A percentile compares a stretch with the other conserved stretches of the same genome.
phyloP scores from a whole-genome alignment of 2,797 vertebrate genomes.

The Gambusia yucatana region DNA sequence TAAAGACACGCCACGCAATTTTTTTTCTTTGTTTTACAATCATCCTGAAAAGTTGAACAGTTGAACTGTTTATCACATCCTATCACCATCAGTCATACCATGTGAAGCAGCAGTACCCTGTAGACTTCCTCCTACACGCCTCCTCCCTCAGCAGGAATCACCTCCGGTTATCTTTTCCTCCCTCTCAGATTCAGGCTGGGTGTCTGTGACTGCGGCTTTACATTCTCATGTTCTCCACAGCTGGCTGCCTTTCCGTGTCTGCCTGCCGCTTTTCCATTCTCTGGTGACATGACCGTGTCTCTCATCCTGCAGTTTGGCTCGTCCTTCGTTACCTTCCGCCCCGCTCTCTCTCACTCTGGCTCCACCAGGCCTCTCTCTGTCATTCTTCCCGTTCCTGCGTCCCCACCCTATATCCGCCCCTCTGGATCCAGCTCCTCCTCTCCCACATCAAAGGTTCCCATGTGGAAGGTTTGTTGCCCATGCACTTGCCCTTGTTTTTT shows the following conservation, averaged over 20 bases:
- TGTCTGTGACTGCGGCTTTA: constrained; percentile 23
- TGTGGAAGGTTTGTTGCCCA: constrained; percentile 99
- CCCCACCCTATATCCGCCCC: constrained; percentile 96
- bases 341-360: constrained; percentile 93
- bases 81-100: constrained; percentile 6
- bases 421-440: constrained; percentile 95
- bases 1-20: background rate
- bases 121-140: background rate
- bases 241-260: constrained; percentile 15
- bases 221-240: constrained; percentile 21
- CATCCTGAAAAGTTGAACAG: background rate
- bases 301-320: constrained; percentile 90
- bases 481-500: constrained; percentile 64
- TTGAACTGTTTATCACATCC: constrained; percentile 5
- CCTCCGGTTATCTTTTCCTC: constrained; percentile 7
- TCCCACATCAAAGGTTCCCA: constrained; percentile 99
- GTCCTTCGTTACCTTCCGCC: constrained; percentile 96
- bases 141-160: constrained; percentile 7
- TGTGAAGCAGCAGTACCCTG: background rate
- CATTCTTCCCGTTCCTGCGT: constrained; percentile 86
- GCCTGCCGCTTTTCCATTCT: constrained; percentile 16
- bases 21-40: background rate
- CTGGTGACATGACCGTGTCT: constrained; percentile 76
- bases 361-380: constrained; percentile 93
- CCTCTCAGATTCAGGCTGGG: constrained; percentile 23